phyloP scores from a whole-genome alignment of 1,140 invertebrate genomes.

The Sycobia sp. region DNA sequence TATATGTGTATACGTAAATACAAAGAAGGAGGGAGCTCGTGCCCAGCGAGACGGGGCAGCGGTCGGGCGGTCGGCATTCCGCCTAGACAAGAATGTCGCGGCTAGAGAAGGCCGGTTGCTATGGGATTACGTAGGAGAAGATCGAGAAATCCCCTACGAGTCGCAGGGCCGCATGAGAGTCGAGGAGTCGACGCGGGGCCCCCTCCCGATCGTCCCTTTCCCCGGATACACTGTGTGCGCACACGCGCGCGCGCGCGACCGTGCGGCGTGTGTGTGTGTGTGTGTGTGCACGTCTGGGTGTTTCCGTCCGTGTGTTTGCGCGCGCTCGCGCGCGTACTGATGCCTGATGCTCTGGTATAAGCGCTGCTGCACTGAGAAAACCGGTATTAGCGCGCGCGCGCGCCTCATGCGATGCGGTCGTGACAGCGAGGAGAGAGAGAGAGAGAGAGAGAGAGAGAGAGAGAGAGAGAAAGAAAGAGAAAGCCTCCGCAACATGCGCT shows the following conservation, averaged over 20 bases:
- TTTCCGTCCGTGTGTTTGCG: no score
- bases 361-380: no score
- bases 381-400: not conserved
- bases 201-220: conserved; percentile 2
- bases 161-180: conserved; percentile 15
- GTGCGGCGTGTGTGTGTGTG: no score
- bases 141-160: conserved; percentile 35
- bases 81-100: conserved; percentile 20
- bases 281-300: no score
- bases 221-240: conserved; percentile 12
- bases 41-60: not conserved
- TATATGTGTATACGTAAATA: no score
- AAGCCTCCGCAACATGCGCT: not conserved
- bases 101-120: conserved; percentile 32
- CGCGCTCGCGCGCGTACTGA: no score
- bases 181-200: not conserved
- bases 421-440: no score
- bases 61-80: conserved; percentile 15
- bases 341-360: no score
- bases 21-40: no score
- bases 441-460: not conserved
- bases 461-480: not conserved
- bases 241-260: no score
- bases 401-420: not conserved
- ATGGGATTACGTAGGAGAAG: conserved; percentile 38